Percentiles rank a stretch among this genome's conserved stretches.
Evolutionary conservation across 2,113 vertebrate genomes (phyloP).

Genomic region (Balaenoptera acutorostrata): DNA sequence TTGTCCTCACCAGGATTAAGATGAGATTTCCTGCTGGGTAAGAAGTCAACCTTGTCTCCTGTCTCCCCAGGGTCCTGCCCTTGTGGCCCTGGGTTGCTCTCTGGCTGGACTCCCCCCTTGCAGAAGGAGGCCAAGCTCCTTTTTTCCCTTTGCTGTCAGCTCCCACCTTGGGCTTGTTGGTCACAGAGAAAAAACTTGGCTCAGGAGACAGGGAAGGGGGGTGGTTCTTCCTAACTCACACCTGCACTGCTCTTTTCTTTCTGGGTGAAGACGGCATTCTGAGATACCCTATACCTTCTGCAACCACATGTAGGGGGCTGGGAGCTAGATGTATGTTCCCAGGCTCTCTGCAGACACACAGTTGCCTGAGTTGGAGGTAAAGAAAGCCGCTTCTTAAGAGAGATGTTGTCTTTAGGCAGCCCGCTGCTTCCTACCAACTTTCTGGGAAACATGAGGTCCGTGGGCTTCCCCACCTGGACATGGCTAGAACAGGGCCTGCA

Average conservation of each 20-base stretch:
- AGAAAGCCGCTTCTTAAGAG: not conserved
- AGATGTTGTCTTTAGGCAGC: not conserved
- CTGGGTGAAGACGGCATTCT: not conserved
- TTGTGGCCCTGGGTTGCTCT: not conserved
- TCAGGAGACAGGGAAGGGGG: not conserved
- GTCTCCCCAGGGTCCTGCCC: not conserved
- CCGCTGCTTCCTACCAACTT: not conserved
- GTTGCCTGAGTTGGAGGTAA: not conserved
- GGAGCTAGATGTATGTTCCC: not conserved
- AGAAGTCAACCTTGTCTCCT: not conserved
- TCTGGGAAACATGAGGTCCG: slow-evolving; percentile 34
- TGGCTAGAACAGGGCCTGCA: slow-evolving; percentile 17
- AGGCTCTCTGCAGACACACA: not conserved
- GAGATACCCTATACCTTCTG: not conserved
- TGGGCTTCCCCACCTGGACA: slow-evolving; percentile 47
- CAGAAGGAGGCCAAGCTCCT: not conserved
- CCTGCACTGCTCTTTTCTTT: not conserved
- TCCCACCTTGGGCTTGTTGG: not conserved
- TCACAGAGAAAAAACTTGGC: not conserved
- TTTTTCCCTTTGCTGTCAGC: not conserved
- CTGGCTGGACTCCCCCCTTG: not conserved
- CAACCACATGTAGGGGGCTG: not conserved
- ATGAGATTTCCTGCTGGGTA: not conserved
- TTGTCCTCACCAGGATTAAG: not conserved
- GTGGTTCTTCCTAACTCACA: not conserved